phyloP scores from a whole-genome alignment of 2,113 vertebrate species.

The Elephas maximus region DNA sequence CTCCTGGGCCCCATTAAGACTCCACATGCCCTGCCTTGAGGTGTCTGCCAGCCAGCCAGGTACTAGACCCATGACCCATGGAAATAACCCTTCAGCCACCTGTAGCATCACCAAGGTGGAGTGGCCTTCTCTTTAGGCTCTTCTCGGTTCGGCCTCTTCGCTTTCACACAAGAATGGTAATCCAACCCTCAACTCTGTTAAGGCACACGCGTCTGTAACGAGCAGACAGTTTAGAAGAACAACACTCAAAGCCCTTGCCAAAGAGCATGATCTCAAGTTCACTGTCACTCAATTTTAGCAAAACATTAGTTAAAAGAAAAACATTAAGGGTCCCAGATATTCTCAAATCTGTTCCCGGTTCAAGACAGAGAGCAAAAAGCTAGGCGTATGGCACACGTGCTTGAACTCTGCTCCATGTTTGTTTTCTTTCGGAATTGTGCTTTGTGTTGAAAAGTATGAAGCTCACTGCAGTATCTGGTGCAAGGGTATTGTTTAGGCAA shows the following conservation, averaged over 20 bases:
- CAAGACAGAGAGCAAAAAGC: background rate
- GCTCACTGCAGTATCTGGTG: conserved; percentile 6
- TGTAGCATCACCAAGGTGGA: background rate
- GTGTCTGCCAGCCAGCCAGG: background rate
- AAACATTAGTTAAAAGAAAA: conserved; percentile 25
- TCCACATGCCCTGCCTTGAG: background rate
- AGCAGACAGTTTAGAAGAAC: background rate
- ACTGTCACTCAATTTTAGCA: background rate
- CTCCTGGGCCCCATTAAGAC: background rate
- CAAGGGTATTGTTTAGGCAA: background rate
- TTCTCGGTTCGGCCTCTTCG: background rate
- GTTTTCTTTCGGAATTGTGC: conserved; percentile 16
- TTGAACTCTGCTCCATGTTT: background rate
- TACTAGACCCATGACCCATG: background rate
- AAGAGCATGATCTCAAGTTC: background rate
- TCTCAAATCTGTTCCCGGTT: conserved; percentile 9
- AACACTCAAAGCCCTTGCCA: background rate
- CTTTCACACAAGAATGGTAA: background rate
- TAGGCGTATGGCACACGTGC: background rate
- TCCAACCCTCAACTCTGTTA: background rate
- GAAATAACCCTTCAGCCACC: background rate
- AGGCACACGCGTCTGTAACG: background rate
- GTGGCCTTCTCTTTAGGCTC: background rate
- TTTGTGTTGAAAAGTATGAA: conserved; percentile 43
- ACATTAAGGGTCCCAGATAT: background rate